Evolutionary conservation across 2,797 vertebrate species (phyloP), one percentile per base, ranked within the genome.

Genomic region (Podarcis siculus): DNA sequence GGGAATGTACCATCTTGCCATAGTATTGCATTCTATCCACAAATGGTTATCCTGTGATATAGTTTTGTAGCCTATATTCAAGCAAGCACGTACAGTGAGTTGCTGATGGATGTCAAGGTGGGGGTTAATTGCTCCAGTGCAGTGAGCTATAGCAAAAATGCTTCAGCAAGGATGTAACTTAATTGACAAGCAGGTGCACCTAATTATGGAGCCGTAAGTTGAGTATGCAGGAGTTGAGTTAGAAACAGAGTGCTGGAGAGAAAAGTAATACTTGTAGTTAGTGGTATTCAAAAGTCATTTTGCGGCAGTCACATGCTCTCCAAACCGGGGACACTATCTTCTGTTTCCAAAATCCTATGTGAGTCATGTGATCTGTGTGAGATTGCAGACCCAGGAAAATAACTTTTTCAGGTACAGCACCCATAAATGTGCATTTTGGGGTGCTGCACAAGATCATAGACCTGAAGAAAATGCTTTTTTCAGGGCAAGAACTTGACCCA

Each of bases 151-250:
- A 82, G 45, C 85, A 73, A 87, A 49, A 55, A 83, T 75, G 79
- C 30, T 49, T 84, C 35, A 67, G 72, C 77, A 75, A 75, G 75
- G 61, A 77, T 83, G 80, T 76, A 79, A 80, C 25, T 90, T 80
- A 90, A 87, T 80, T 84, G 69, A 79, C 77, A 90, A 84, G 82
- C 82, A 87, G 86, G 77, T 87, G 82, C 67, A 79, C 39, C 9
- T 87, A 87, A 90, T 83, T 90, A 90, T 75, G 45, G 83, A 79
- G 30, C 30, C 17, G 8, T 84, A 69, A 80, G 61, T 10, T 75
- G 76, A 55, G 10, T 58, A 35, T 39, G 72, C 58, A 69, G 32
- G 58, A 88, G 76, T 79, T 84, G 67, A 27, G 69, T 69, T 55
- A 73, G 42, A 79, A 67, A 78, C n/a, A 58, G 10, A 49, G 21